Evolutionary conservation across 2,888 invertebrate genomes (phyloP).

Genomic region (Campaea margaritaria): DNA sequence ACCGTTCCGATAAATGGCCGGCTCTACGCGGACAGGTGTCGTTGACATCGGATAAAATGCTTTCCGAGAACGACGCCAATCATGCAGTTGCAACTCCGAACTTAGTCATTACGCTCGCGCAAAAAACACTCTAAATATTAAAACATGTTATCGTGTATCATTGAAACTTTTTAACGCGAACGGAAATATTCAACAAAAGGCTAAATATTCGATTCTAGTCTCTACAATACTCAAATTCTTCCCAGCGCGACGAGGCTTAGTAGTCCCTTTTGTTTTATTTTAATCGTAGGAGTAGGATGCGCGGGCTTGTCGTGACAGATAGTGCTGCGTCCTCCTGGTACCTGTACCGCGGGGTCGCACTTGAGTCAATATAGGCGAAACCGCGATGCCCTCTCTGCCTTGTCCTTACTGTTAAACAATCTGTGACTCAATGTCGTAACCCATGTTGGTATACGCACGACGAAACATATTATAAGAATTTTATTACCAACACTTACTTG

Average conservation of each 20-base stretch:
- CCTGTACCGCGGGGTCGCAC: conserved; percentile 51
- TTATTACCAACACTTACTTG: conserved; percentile 34
- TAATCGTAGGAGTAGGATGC: conserved; percentile 30
- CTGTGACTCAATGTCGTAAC: conserved; percentile 30
- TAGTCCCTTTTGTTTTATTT: conserved; percentile 21
- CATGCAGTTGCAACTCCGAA: conserved; percentile 39
- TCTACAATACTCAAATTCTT: no score
- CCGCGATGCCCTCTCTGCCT: conserved; percentile 26
- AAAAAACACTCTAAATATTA: conserved; percentile 21
- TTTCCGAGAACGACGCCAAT: conserved; percentile 47
- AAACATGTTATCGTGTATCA: conserved; percentile 1
- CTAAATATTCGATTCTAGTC: no score
- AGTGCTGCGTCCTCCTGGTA: conserved; percentile 40
- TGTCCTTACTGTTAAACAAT: conserved; percentile 11
- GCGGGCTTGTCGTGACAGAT: conserved; percentile 43
- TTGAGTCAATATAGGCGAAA: conserved; percentile 70
- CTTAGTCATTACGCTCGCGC: conserved; percentile 26
- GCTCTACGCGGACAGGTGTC: conserved; percentile 52
- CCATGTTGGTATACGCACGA: no score
- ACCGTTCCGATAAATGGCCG: conserved; percentile 58
- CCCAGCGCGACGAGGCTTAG: no score
- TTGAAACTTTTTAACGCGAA: conserved; percentile 13
- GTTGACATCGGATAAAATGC: conserved; percentile 58
- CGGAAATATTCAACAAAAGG: conserved; percentile 3
- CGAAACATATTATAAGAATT: conserved; percentile 22